Percentiles rank a stretch among this genome's conserved stretches.
These are phyloP conservation scores for Tupaia tana DNA, from an alignment of 2,113 vertebrate species.

Conservation along the genomic window DNA sequence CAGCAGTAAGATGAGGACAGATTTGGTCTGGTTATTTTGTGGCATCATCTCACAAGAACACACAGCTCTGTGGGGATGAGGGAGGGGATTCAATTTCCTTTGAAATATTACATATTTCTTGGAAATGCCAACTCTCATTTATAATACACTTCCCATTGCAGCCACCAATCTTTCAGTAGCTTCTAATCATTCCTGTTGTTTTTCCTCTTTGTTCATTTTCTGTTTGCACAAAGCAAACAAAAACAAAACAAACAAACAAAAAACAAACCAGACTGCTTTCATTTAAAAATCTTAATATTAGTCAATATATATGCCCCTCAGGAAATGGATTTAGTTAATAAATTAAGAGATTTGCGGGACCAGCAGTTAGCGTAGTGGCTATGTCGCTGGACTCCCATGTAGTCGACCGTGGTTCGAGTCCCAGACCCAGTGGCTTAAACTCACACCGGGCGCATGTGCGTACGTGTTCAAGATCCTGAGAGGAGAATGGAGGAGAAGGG, in stretches of 20 bases:
- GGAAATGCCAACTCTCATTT: constrained; percentile 48
- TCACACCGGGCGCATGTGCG: too few species aligned
- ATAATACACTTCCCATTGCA: neutral
- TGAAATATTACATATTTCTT: constrained; percentile 59
- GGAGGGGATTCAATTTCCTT: fast-evolving
- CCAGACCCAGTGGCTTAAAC: too few species aligned
- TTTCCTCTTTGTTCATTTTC: constrained; percentile 27
- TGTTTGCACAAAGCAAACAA: constrained; percentile 57
- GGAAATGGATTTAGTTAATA: constrained; percentile 73
- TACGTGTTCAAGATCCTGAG: too few species aligned
- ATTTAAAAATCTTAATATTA: constrained; percentile 74
- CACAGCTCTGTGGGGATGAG: constrained; percentile 25
- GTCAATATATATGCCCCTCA: constrained; percentile 76
- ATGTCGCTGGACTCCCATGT: too few species aligned
- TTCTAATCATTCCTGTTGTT: constrained; percentile 68
- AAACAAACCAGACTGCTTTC: constrained; percentile 76
- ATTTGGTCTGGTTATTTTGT: constrained; percentile 73
- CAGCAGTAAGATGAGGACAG: neutral
- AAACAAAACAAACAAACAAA: too few species aligned
- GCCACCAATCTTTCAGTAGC: neutral
- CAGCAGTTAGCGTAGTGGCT: too few species aligned
- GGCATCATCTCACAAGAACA: constrained; percentile 62
- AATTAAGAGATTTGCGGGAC: constrained; percentile 63
- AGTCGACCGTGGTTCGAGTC: too few species aligned
- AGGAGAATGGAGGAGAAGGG: too few species aligned